Percentiles rank a stretch among this genome's conserved stretches.
Evolutionary conservation across 2,113 vertebrate genomes (phyloP).

Genomic region (Melospiza melodia): DNA sequence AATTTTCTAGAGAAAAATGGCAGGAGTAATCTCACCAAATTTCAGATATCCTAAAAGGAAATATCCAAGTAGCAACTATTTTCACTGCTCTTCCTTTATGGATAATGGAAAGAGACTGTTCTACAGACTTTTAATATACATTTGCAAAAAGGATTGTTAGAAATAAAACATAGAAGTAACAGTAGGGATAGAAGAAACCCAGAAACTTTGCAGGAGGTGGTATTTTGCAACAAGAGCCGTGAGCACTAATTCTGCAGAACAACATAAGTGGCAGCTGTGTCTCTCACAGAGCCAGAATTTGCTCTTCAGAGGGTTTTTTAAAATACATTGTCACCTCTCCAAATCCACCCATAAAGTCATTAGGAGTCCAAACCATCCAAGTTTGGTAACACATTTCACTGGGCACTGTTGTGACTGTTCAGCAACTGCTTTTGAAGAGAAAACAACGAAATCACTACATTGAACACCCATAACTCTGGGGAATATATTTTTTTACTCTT

Average conservation of each 20-base stretch:
- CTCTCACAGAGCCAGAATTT: neutral
- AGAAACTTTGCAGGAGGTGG: fast-evolving
- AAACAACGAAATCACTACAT: fast-evolving
- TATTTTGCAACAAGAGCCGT: neutral
- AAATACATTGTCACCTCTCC: fast-evolving
- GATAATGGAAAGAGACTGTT: neutral
- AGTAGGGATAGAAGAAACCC: neutral
- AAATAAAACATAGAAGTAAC: neutral
- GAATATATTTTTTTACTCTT: neutral
- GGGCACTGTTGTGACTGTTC: neutral
- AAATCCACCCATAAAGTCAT: neutral
- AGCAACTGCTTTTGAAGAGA: neutral
- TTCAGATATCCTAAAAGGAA: neutral
- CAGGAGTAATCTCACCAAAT: neutral
- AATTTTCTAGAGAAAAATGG: neutral
- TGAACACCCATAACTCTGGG: neutral
- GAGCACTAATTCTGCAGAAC: neutral
- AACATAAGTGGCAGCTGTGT: neutral
- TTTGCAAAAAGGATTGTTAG: neutral
- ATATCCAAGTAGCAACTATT: neutral
- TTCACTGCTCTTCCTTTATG: neutral
- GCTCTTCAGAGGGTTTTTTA: neutral
- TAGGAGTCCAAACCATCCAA: neutral
- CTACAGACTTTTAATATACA: neutral
- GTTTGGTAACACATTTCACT: neutral